A percentile compares a stretch with the other conserved stretches of the same genome.
phyloP scores from a whole-genome alignment of 2,797 vertebrate genomes.

The Alectoris magna region DNA sequence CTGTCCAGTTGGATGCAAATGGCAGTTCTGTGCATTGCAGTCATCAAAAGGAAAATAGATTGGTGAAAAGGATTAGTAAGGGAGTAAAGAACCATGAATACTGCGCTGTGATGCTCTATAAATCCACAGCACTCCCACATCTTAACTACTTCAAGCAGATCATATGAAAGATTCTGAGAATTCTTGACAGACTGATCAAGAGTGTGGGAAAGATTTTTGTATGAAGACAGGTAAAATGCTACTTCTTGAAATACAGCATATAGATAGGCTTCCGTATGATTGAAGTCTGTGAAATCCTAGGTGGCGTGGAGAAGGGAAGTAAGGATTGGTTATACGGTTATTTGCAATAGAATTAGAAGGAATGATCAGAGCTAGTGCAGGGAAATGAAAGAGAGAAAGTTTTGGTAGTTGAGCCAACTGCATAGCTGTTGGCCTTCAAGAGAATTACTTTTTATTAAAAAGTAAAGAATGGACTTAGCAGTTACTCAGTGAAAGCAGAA shows the following conservation, averaged over 20 bases:
- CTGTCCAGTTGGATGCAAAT: neutral
- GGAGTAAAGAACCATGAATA: neutral
- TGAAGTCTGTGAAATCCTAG: neutral
- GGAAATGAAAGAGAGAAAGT: neutral
- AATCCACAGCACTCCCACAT: neutral
- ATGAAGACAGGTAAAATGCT: neutral
- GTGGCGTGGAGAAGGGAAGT: neutral
- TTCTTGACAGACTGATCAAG: neutral
- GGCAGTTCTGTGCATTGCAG: neutral
- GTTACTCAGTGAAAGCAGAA: neutral
- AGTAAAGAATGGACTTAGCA: neutral
- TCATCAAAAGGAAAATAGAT: conserved; percentile 27
- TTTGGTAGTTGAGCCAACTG: neutral
- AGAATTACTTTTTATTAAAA: neutral
- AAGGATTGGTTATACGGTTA: neutral
- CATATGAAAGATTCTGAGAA: neutral
- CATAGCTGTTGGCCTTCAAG: neutral
- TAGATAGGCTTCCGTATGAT: neutral
- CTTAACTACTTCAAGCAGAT: neutral
- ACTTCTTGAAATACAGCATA: neutral
- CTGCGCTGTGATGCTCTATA: neutral
- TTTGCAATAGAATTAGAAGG: neutral
- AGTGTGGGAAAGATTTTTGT: neutral
- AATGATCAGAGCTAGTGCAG: neutral
- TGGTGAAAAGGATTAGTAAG: conserved; percentile 20